phyloP scores from a whole-genome alignment of 2,888 invertebrate species.

The Trachelus troglodyta region DNA sequence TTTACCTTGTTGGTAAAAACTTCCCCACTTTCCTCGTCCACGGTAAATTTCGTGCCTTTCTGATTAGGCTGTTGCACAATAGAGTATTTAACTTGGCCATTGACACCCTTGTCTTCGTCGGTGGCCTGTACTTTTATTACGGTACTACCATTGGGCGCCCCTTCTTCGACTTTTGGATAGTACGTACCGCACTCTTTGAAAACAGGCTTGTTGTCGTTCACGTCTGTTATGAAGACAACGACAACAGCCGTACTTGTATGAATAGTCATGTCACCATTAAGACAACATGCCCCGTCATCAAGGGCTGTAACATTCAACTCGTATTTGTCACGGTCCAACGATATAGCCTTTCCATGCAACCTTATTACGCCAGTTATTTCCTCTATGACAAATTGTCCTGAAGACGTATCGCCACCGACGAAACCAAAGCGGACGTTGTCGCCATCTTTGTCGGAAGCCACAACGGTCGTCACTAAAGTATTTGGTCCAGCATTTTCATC shows the following conservation, averaged over 20 bases:
- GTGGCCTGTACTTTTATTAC: conserved; percentile 94
- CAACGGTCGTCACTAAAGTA: conserved; percentile 94
- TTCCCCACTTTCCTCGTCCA: conserved; percentile 95
- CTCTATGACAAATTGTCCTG: conserved; percentile 94
- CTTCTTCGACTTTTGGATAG: conserved; percentile 94
- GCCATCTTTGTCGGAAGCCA: conserved; percentile 97
- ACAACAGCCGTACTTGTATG: conserved; percentile 96
- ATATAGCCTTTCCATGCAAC: conserved; percentile 86
- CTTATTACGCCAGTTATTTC: conserved; percentile 95
- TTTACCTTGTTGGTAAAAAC: conserved; percentile 88
- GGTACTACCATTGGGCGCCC: conserved; percentile 92
- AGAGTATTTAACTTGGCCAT: conserved; percentile 96
- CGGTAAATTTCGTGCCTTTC: conserved; percentile 94
- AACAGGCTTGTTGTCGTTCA: conserved; percentile 96
- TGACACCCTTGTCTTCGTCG: conserved; percentile 96
- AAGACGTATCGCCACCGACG: conserved; percentile 89
- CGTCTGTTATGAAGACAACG: conserved; percentile 96
- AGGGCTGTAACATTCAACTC: conserved; percentile 96
- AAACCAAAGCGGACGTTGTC: conserved; percentile 94
- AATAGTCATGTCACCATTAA: conserved; percentile 86
- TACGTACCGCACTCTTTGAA: conserved; percentile 95
- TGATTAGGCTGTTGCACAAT: conserved; percentile 96
- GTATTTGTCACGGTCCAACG: conserved; percentile 92
- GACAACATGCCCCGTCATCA: conserved; percentile 98
- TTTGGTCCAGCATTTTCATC: conserved; percentile 96